A percentile compares a stretch with the other conserved stretches of the same genome.
These are phyloP conservation scores for Lycocerus yunnanus DNA, from an alignment of 2,888 invertebrate genomes.

Conservation along the genomic window DNA sequence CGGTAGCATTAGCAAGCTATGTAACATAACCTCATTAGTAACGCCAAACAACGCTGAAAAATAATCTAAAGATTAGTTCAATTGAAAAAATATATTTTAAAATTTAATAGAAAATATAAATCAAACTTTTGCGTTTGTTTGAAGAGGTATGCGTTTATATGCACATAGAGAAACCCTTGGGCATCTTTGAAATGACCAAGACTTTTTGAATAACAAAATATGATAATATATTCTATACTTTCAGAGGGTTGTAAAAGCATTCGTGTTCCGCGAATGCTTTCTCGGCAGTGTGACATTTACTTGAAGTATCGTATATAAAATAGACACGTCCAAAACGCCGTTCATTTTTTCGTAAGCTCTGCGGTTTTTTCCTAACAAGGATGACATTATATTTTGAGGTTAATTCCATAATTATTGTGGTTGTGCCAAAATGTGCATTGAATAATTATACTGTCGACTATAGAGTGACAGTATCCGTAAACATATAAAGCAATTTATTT, in stretches of 20 bases:
- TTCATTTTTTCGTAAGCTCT: neutral
- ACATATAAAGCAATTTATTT: slow-evolving; percentile 13
- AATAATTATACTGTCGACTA: too few species aligned
- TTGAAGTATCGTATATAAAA: slow-evolving; percentile 3
- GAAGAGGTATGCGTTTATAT: neutral
- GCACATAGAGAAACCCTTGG: slow-evolving; percentile 8
- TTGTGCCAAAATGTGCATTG: neutral
- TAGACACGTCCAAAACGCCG: neutral
- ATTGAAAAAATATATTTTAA: neutral
- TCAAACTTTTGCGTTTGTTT: neutral
- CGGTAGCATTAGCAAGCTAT: neutral
- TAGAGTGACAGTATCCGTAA: neutral
- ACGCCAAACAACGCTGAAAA: neutral
- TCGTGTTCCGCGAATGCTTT: slow-evolving; percentile 16
- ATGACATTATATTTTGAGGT: neutral
- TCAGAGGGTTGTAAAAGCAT: slow-evolving; percentile 15
- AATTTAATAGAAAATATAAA: neutral
- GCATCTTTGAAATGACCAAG: slow-evolving; percentile 44
- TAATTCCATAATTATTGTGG: neutral
- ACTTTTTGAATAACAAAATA: slow-evolving; percentile 43
- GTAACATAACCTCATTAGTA: neutral
- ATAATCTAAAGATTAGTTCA: neutral
- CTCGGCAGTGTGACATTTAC: neutral
- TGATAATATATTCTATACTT: slow-evolving; percentile 44
- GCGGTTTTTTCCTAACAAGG: neutral